These are phyloP conservation scores for Cassiopea andromeda DNA, from an alignment of 30 jellyfish, hydroid and myxozoan genomes.

Conservation along the genomic window DNA sequence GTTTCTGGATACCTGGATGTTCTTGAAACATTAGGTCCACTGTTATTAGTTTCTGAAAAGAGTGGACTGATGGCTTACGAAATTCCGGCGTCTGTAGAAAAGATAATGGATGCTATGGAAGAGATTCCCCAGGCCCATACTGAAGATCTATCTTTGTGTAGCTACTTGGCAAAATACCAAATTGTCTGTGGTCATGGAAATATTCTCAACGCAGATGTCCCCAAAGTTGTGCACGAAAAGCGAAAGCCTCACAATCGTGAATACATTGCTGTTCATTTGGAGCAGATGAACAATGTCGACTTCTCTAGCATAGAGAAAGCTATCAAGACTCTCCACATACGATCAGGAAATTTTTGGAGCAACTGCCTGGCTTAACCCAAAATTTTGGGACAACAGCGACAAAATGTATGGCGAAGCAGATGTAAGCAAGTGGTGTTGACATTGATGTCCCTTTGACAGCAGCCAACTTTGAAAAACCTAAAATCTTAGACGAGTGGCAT, in stretches of 20 bases:
- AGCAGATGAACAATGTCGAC: conserved; percentile 24
- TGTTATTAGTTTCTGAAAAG: conserved; percentile 25
- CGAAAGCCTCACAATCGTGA: conserved; percentile 41
- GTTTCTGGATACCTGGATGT: conserved; percentile 52
- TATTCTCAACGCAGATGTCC: conserved; percentile 24
- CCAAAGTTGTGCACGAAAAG: conserved; percentile 49
- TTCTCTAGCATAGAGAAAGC: conserved; percentile 38
- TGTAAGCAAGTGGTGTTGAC: conserved; percentile 19
- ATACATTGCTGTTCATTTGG: conserved; percentile 33
- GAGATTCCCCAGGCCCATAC: conserved; percentile 45
- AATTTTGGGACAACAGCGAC: conserved; percentile 44
- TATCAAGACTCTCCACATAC: conserved; percentile 18
- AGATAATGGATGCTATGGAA: conserved; percentile 38
- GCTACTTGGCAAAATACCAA: conserved; percentile 38
- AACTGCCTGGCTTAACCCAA: conserved; percentile 46
- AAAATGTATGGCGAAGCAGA: conserved; percentile 47
- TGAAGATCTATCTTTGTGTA: conserved; percentile 31
- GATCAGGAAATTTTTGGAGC: conserved; percentile 31
- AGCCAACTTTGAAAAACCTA: conserved; percentile 31
- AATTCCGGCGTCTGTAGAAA: conserved; percentile 46
- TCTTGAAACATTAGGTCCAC: conserved; percentile 24
- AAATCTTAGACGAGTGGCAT: conserved; percentile 25
- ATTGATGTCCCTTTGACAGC: conserved; percentile 44
- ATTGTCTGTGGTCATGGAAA: neutral
- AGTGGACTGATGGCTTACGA: conserved; percentile 43